Percentiles rank a stretch among this genome's conserved stretches.
Conservation (phyloP, 2,113 vertebrate species). For the Psephotus haematonotus region DNA sequence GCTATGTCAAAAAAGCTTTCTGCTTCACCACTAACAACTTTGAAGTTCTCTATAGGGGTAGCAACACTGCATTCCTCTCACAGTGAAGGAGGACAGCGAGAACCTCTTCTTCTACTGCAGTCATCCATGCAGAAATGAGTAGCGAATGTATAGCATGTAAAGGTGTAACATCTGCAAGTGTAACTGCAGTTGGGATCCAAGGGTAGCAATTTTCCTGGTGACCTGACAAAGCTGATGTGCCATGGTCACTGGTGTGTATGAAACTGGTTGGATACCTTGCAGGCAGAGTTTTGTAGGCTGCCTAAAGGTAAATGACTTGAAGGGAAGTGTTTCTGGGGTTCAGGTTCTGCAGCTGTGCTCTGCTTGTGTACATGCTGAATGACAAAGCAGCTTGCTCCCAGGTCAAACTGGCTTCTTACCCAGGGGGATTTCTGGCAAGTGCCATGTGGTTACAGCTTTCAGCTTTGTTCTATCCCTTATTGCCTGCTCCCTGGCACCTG, state of each 20-base stretch:
- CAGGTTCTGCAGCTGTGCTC: background rate
- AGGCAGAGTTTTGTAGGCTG: background rate
- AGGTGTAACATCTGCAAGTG: background rate
- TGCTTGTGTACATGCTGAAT: accelerated
- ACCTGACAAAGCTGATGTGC: background rate
- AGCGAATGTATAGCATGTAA: no score
- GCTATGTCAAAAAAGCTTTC: background rate
- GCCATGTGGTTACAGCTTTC: background rate
- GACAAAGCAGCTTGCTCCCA: background rate
- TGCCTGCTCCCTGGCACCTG: background rate
- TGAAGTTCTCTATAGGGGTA: background rate
- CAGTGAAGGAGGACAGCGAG: background rate
- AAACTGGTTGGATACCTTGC: background rate
- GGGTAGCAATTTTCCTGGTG: background rate
- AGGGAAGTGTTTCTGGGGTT: background rate
- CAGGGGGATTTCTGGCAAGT: background rate
- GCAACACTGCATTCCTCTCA: background rate
- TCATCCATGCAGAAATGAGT: background rate
- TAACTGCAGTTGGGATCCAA: background rate
- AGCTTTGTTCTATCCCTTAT: accelerated
- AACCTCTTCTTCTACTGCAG: background rate
- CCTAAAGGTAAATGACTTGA: background rate
- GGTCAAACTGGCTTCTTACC: background rate
- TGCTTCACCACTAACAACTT: background rate
- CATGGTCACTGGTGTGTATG: no score